Evolutionary conservation across 2,797 vertebrate species (phyloP).

Genomic region (Arremon brunneinucha): DNA sequence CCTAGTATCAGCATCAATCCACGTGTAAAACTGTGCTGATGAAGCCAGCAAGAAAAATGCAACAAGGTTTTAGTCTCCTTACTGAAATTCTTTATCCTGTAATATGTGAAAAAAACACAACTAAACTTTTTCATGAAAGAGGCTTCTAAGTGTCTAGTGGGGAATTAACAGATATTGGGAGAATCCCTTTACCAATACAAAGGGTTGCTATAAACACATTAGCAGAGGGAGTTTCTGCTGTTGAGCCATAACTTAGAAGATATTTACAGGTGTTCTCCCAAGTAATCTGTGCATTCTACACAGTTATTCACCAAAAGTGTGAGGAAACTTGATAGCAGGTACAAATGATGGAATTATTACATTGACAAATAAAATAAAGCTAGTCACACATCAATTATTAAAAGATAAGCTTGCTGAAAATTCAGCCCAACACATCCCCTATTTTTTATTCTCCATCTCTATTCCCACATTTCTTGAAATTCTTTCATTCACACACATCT

Average conservation of each 20-base stretch:
- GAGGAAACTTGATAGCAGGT: not conserved
- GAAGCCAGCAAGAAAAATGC: not conserved
- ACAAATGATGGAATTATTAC: not conserved
- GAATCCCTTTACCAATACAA: not conserved
- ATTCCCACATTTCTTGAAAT: not conserved
- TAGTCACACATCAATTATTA: not conserved
- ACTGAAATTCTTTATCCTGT: not conserved
- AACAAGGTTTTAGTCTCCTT: not conserved
- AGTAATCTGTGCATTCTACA: not conserved
- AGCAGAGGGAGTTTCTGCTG: not conserved
- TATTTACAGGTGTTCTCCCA: not conserved
- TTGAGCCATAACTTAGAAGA: not conserved
- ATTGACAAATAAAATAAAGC: not conserved
- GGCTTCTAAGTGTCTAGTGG: not conserved
- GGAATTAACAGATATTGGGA: not conserved
- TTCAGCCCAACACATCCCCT: rapidly evolving
- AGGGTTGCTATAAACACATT: not conserved
- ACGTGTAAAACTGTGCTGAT: not conserved
- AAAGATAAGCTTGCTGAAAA: not conserved
- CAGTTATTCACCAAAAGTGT: not conserved
- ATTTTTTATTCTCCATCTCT: not conserved
- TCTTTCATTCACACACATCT: not conserved
- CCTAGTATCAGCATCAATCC: not conserved
- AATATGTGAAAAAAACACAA: not conserved
- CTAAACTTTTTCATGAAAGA: not conserved